Percentiles rank a stretch among this genome's conserved stretches.
These are phyloP conservation scores for Torymus aiolomorphi DNA, from an alignment of 2,888 invertebrate genomes.

Conservation along the genomic window DNA sequence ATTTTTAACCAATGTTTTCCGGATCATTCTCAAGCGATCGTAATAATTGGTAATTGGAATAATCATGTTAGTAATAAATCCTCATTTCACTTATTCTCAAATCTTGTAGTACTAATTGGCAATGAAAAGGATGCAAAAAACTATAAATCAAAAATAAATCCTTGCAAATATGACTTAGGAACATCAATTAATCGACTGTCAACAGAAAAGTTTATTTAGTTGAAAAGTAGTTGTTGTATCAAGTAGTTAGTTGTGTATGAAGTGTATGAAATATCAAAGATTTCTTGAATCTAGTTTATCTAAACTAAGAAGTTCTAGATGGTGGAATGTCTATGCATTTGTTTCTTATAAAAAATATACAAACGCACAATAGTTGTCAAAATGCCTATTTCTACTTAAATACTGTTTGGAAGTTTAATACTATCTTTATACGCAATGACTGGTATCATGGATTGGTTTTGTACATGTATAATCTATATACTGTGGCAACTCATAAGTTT, in stretches of 20 bases:
- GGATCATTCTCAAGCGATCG: too few species aligned
- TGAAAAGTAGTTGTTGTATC: too few species aligned
- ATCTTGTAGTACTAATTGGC: neutral
- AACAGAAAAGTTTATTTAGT: neutral
- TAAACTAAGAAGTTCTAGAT: neutral
- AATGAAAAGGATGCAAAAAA: neutral
- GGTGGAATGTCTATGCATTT: neutral
- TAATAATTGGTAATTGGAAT: too few species aligned
- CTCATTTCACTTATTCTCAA: neutral
- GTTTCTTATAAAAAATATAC: neutral
- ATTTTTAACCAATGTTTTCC: too few species aligned
- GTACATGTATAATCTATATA: neutral
- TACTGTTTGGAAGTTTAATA: neutral
- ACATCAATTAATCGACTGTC: neutral
- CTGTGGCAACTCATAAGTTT: neutral
- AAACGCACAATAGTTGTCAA: neutral
- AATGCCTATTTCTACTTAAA: neutral
- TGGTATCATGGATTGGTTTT: neutral
- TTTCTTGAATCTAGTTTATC: neutral
- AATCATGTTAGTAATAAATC: neutral
- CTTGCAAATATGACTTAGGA: neutral
- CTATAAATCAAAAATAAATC: neutral
- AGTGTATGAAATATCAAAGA: neutral
- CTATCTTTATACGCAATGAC: neutral
- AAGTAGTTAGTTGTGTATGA: too few species aligned